Conservation (phyloP, 2,888 invertebrate species). For the Kryphioiulus occultus region DNA sequence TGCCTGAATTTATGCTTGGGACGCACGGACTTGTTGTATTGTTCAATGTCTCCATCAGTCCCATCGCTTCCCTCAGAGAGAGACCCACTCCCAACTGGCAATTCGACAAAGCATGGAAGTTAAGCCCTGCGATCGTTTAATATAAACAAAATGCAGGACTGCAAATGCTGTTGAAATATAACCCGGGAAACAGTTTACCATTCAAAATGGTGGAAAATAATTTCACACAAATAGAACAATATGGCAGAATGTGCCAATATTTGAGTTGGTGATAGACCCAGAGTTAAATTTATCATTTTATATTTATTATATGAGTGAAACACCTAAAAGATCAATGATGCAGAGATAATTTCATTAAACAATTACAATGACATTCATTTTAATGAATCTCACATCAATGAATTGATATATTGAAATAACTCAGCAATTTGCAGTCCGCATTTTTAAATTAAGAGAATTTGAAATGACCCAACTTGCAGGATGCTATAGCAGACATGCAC, state of each 20-base stretch:
- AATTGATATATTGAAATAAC: neutral
- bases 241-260: too few relatives aligned
- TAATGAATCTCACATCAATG: too few relatives aligned
- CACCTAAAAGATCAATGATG: too few relatives aligned
- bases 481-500: neutral
- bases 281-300: too few relatives aligned
- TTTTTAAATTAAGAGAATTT: neutral
- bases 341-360: too few relatives aligned
- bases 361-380: too few relatives aligned
- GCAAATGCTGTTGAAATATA: neutral
- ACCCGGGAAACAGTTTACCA: neutral
- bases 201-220: neutral
- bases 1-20: constrained; percentile 63
- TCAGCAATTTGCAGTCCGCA: constrained; percentile 10
- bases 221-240: too few relatives aligned
- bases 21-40: constrained; percentile 58
- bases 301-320: too few relatives aligned
- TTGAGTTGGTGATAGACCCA: too few relatives aligned
- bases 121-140: neutral
- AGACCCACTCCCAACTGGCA: constrained; percentile 60
- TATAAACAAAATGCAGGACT: neutral
- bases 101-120: neutral
- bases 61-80: constrained; percentile 65
- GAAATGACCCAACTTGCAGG: neutral
- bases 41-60: constrained; percentile 61